Percentiles rank a stretch among this genome's conserved stretches.
These are phyloP conservation scores for Empidonax traillii DNA, from an alignment of 2,113 vertebrate species.

Conservation along the genomic window DNA sequence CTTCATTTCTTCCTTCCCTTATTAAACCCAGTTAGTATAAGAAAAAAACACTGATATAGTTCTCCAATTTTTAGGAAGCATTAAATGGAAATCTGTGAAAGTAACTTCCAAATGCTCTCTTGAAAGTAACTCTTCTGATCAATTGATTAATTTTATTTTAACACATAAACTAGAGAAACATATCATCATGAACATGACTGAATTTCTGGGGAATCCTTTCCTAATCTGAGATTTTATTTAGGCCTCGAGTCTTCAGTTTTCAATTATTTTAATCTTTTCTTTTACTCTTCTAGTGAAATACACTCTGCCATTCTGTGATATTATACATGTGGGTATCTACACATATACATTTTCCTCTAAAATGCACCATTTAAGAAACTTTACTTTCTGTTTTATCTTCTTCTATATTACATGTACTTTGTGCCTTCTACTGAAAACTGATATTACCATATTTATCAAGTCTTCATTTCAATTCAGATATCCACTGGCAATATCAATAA, in stretches of 20 bases:
- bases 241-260: neutral
- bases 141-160: neutral
- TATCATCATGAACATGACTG: neutral
- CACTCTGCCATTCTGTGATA: neutral
- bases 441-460: neutral
- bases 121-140: neutral
- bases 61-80: neutral
- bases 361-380: neutral
- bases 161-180: neutral
- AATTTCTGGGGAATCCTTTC: neutral
- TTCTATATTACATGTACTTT: neutral
- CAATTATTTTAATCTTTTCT: neutral
- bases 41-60: neutral
- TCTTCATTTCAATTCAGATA: neutral
- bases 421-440: neutral
- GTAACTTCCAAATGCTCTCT: neutral
- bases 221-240: neutral
- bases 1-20: neutral
- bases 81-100: neutral
- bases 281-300: neutral
- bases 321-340: neutral
- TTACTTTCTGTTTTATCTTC: neutral
- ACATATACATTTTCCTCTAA: neutral
- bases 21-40: neutral
- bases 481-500: neutral